These are phyloP conservation scores for Trachelipus rathkii DNA, from an alignment of 1,140 invertebrate species.

Conservation along the genomic window DNA sequence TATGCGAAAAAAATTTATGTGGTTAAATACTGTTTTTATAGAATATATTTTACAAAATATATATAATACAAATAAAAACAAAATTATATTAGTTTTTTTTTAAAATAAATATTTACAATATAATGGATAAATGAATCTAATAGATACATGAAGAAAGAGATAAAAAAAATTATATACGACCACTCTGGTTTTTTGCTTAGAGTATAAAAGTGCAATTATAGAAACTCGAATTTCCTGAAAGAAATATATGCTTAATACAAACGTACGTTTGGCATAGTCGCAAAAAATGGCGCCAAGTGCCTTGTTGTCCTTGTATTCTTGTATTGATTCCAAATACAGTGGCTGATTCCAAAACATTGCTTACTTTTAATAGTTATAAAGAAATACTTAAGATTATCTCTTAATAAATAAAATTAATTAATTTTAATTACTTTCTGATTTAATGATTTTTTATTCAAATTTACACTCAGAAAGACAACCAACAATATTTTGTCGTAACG, in stretches of 20 bases:
- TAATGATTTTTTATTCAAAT: background rate
- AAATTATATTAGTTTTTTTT: too few species aligned
- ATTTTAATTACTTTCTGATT: background rate
- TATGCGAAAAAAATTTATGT: too few species aligned
- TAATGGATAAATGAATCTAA: too few species aligned
- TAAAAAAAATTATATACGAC: too few species aligned
- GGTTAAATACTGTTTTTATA: too few species aligned
- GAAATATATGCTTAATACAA: background rate
- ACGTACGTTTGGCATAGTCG: background rate
- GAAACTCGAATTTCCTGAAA: background rate
- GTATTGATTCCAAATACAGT: conserved; percentile 4
- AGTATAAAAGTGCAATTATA: too few species aligned
- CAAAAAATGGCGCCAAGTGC: conserved; percentile 11
- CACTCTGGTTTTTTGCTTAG: too few species aligned
- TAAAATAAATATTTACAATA: too few species aligned
- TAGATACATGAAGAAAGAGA: too few species aligned
- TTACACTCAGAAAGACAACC: background rate
- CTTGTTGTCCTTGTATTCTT: conserved; percentile 6
- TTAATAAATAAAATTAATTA: background rate
- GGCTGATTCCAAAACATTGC: background rate
- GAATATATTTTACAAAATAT: too few species aligned
- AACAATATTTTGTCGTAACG: background rate
- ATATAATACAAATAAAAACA: too few species aligned
- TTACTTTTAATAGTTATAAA: too few species aligned
- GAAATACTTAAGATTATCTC: background rate